Evolutionary conservation across 2,797 vertebrate genomes (phyloP), one percentile per base, ranked within the genome.

Genomic region (Cirrhinus mrigala): DNA sequence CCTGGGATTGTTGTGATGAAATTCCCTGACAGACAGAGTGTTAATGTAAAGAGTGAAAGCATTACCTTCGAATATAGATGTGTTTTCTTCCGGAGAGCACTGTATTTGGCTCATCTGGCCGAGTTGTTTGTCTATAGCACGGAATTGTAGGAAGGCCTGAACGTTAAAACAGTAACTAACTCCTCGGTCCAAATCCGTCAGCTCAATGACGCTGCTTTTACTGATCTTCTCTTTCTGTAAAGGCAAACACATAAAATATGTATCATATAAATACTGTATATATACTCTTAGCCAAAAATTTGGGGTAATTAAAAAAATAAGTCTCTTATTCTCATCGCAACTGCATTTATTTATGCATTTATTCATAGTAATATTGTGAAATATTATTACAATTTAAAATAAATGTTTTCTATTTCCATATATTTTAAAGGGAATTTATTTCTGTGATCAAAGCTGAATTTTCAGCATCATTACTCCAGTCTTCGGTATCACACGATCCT

Each of bases 161-260:
- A 97, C 87, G 0, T 6, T 93, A 91, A 99, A 98, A 90, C 98
- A 99, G 89, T 99, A 98, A 89, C 92, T 96, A 82, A 92, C 90
- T 0, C 92, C 96, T 74, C 50, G 88, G 54, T 98, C 98, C 90
- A 97, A 81, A 0, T 62, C 87, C 0, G 14, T 83, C 81, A 98
- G 1, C 82, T 93, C 90, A 70, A 98, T 95, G 33, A 7, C 15
- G 16, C 89, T 93, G 37, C 82, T 94, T 74, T 87, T 46, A 14
- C 94, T 95, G 4, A 1, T 71, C 48, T 29, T 1, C 0, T 56
- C 71, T 95, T 96, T 99, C 98, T 99, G 91, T 81, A 89, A 80
- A 89, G 0, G 20, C n/a, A 71, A 82, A 82, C 3, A 62, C 16
- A 88, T 22, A 1, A 37, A 44, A 60, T 18, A 60, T 18, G 12